A percentile compares a stretch with the other conserved stretches of the same genome.
phyloP scores from a whole-genome alignment of 2,888 invertebrate species.

The Cetonia aurata region DNA sequence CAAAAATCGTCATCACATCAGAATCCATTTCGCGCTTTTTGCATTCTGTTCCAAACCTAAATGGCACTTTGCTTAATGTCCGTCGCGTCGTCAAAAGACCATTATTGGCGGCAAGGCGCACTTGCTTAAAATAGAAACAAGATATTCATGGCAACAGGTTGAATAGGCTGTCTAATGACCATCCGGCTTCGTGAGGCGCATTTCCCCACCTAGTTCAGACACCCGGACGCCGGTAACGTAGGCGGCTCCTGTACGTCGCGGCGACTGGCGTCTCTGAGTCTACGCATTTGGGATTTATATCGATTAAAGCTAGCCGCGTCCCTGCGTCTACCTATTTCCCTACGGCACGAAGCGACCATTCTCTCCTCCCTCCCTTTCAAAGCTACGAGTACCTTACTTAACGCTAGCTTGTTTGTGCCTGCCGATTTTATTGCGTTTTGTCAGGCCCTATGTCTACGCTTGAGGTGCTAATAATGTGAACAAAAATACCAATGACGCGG shows the following conservation, averaged over 20 bases:
- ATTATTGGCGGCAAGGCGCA: background rate
- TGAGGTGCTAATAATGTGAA: no score
- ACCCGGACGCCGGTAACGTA: slow-evolving; percentile 5
- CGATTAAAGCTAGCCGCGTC: slow-evolving; percentile 51
- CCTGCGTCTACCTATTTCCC: slow-evolving; percentile 41
- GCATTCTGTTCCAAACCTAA: no score
- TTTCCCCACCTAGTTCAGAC: background rate
- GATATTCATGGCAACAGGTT: slow-evolving; percentile 43
- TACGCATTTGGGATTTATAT: slow-evolving; percentile 54
- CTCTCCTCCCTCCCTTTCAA: background rate
- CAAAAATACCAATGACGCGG: no score
- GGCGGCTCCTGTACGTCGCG: slow-evolving; percentile 35
- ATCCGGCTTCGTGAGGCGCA: background rate
- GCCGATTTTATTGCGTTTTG: slow-evolving; percentile 21
- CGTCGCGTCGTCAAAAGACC: background rate
- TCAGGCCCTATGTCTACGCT: no score
- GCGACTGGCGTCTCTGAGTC: slow-evolving; percentile 53
- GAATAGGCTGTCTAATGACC: background rate
- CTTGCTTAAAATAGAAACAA: background rate
- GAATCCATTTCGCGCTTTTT: no score
- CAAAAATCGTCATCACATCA: no score
- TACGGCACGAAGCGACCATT: background rate
- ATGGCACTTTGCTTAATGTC: no score
- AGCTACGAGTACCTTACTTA: slow-evolving; percentile 34
- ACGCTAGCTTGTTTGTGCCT: slow-evolving; percentile 21